These are phyloP conservation scores for Rhizoglyphus robini DNA, from an alignment of 1,140 invertebrate genomes.

Conservation along the genomic window DNA sequence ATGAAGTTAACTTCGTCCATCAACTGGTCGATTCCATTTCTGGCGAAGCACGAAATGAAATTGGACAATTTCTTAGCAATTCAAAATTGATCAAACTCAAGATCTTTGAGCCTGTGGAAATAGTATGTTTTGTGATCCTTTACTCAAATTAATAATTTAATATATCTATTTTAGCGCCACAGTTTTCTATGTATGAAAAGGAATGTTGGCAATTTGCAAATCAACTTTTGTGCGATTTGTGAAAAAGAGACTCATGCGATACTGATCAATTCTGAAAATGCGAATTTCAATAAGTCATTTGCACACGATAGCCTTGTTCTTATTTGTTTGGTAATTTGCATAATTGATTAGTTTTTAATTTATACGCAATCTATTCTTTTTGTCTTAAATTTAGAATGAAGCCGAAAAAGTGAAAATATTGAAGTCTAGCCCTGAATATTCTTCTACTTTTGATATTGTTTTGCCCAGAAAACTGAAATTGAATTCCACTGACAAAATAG, in stretches of 20 bases:
- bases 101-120: not conserved
- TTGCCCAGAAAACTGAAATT: not conserved
- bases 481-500: not conserved
- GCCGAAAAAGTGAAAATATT: not conserved
- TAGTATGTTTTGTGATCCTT: not conserved
- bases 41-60: not conserved
- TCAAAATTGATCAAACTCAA: not conserved
- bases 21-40: not conserved
- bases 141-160: not conserved
- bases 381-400: not conserved
- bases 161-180: constrained; percentile 2
- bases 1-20: not conserved
- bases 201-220: not conserved
- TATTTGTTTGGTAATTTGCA: no score
- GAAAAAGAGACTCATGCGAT: constrained; percentile 12
- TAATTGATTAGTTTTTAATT: no score
- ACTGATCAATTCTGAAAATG: not conserved
- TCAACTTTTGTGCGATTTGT: constrained; percentile 2
- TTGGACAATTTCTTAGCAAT: not conserved
- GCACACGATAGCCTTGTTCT: not conserved
- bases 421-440: not conserved
- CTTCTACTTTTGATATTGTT: not conserved
- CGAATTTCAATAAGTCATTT: not conserved
- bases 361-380: no score
- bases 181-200: not conserved